Percentiles rank a stretch among this genome's conserved stretches.
phyloP scores from a whole-genome alignment of 2,888 invertebrate species.

The Callosobruchus maculatus region DNA sequence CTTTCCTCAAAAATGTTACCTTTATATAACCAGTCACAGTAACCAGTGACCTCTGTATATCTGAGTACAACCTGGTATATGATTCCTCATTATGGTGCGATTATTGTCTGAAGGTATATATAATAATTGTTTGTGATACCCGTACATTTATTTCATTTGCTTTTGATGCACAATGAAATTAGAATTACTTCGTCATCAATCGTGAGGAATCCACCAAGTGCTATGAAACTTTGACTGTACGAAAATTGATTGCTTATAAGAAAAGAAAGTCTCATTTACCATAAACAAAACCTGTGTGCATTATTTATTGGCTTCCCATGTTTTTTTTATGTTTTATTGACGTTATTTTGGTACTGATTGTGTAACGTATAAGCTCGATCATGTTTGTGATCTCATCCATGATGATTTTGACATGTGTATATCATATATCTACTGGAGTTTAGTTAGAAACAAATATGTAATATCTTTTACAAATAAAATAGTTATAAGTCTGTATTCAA shows the following conservation, averaged over 20 bases:
- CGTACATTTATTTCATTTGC: too few species aligned
- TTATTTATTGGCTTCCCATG: background rate
- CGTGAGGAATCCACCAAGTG: too few species aligned
- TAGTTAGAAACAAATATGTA: slow-evolving; percentile 30
- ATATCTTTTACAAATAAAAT: slow-evolving; percentile 28
- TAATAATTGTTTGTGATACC: too few species aligned
- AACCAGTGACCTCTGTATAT: too few species aligned
- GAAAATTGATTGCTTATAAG: too few species aligned
- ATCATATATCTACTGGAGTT: slow-evolving; percentile 32
- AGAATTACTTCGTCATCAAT: too few species aligned
- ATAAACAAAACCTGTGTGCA: background rate
- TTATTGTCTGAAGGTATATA: too few species aligned
- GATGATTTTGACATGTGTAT: slow-evolving; percentile 31
- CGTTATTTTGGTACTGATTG: background rate
- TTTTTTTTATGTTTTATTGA: background rate
- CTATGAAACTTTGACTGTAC: too few species aligned
- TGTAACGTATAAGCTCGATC: slow-evolving; percentile 26
- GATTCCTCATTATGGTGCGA: too few species aligned
- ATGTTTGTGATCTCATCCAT: slow-evolving; percentile 41
- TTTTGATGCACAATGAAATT: too few species aligned
- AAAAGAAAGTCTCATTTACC: too few species aligned
- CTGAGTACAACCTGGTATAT: background rate
- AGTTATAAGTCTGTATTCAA: slow-evolving; percentile 8
- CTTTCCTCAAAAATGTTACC: background rate
- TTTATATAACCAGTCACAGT: too few species aligned